Base-by-base conservation (phyloP, 2,797 vertebrate genomes). In the Semaprochilodus insignis region DNA sequence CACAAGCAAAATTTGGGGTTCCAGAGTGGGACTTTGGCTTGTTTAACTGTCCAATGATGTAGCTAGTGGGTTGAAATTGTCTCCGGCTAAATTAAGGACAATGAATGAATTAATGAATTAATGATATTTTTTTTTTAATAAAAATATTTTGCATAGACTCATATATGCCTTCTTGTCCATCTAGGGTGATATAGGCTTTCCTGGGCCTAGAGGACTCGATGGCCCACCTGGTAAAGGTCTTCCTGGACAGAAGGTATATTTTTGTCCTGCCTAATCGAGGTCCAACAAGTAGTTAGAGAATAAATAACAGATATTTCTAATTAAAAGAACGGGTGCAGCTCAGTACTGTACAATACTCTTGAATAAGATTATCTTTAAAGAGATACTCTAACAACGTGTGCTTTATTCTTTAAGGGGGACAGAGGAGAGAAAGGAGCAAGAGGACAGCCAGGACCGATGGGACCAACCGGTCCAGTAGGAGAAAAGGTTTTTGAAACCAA, bases 141-240 rank as follows among this genome's bases (percentile, higher is more conserved):
- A n/a, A n/a, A n/a, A 40, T 40, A 27, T 15, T 15, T 63, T 13
- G 0, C 11, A 66, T 6, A 36, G 4, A 17, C 27, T 19, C 31
- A 36, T 11, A 36, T 52, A 52, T 66, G 6, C 74, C 77, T 48
- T 74, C 34, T 40, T 1, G 13, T 82, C 19, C 21, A n/a, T 75
- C 36, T 80, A 98, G 96, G 96, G 96, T 14, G 95, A 97, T 87
- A 77, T 88, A 0, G 96, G 97, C 74, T 77, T 94, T 78, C 90
- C 92, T 3, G 97, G 97, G 5, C 75, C 66, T 51, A 93, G 93
- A 86, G 96, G 96, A 82, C 90, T 87, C 1, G 95, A 96, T 31
- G 96, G 96, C 57, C 88, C 85, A 23, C 90, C 94, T 59, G 95
- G 95, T 69, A 96, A 90, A 93, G 96, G 96, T 66, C 31, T 83